Base-by-base conservation (phyloP, 1,140 invertebrate species). In the Gryllus bimaculatus region DNA sequence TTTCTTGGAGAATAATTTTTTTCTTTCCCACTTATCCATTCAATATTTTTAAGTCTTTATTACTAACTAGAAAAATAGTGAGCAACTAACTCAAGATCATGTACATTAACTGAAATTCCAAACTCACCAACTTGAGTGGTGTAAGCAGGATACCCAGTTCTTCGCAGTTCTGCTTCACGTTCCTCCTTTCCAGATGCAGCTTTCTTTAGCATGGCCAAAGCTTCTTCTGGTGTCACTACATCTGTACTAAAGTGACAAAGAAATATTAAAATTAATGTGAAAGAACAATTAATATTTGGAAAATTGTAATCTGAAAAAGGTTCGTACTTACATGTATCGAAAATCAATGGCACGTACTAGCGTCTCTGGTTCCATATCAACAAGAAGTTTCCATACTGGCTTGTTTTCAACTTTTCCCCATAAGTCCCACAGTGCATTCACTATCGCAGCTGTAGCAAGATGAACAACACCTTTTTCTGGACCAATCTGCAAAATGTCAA, bases 391-490 rank as follows among this genome's bases (percentile, higher is more conserved):
- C 95, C 95, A 97, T 0, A 98, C 83, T 3, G 96, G 95, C 87
- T 97, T 97, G 7, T 89, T 88, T 83, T 95, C 92, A 1, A 94
- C 87, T 83, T 92, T 90, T 4, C 92, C 95, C 95, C 95, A 96
- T 47, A 97, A 86, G 86, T 98, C 96, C 96, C 96, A 98, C 4
- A 97, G 84, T 8, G 95, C 93, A 86, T 97, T 98, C 2, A 96
- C 84, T 75, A 98, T 90, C 8, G 94, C 96, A 6, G 93, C 95
- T n/a, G 91, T 91, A 0, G 95, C 96, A 78, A 97, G 86, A 87
- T 97, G 95, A 13, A 91, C 91, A 0, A 95, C 95, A 47, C 96
- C 96, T 88, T 97, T 97, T 84, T 97, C 95, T 47, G 96, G 96
- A 10, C 96, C 96, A 78, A 97, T 88, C 94, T 95, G 15, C n/a